Evolutionary conservation across 2,113 vertebrate genomes (phyloP).

Genomic region (Hystrix brachyura): DNA sequence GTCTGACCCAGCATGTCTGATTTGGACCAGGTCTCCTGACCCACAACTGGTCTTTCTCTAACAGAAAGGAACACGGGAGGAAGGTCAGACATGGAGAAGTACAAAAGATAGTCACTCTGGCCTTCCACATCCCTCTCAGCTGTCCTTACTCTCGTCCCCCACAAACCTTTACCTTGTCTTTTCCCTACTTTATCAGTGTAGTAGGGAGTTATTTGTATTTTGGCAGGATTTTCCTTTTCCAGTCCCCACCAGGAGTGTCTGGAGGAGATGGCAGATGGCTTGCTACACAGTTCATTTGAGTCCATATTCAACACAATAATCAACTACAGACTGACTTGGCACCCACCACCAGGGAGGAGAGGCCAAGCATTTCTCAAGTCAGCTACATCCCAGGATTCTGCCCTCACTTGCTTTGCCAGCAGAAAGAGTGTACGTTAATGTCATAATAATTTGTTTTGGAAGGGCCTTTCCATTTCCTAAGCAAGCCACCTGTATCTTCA

Average conservation of each 20-base stretch:
- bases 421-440: conserved; percentile 45
- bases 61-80: background rate
- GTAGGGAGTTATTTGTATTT: conserved; percentile 61
- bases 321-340: conserved; percentile 78
- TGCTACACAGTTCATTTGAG: conserved; percentile 76
- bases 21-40: background rate
- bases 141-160: too few species aligned
- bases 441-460: conserved; percentile 35
- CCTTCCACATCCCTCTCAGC: background rate
- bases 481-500: background rate
- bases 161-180: background rate
- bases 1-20: background rate
- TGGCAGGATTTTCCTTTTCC: conserved; percentile 68
- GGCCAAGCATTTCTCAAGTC: conserved; percentile 44
- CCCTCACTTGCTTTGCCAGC: conserved; percentile 28
- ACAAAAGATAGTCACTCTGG: background rate
- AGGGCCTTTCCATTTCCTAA: conserved; percentile 19
- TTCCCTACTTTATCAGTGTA: conserved; percentile 48
- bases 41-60: background rate
- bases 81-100: background rate
- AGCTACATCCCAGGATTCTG: background rate
- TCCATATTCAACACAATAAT: conserved; percentile 73
- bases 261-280: conserved; percentile 78
- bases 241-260: conserved; percentile 35
- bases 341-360: background rate